Base-by-base conservation (phyloP, 2,797 vertebrate genomes). In the Rhynchotus rufescens region DNA sequence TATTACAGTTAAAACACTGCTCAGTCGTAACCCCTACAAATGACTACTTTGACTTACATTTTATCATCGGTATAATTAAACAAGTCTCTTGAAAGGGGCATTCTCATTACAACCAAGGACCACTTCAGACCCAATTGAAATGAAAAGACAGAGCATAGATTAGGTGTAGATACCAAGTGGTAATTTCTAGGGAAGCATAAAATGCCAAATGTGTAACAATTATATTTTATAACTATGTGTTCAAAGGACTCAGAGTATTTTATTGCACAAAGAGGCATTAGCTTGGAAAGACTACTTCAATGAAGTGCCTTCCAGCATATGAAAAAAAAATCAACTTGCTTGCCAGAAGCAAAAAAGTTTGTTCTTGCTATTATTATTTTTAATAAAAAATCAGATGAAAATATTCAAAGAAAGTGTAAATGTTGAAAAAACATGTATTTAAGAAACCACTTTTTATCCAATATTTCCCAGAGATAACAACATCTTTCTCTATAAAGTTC, bases 121-220 rank as follows among this genome's bases (percentile, higher is more conserved):
- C 97, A 97, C 97, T 98, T 97, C 95, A 97, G 95, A 95, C 90
- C 92, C 95, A 95, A 97, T 90, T 95, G 96, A 97, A 97, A 96
- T 92, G 87, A 95, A 96, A 96, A 97, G 96, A 90, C 92, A 96
- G 89, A 90, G 76, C 86, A 81, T 12, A 94, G 91, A 96, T 92
- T 91, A 96, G 94, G 86, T 92, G 86, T 77, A 96, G 96, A 96
- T 93, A 96, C 93, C 96, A 97, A 97, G 93, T 79, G 92, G 90
- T 80, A 96, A 97, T 96, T 98, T 97, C 95, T 61, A 96, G 95
- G 93, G 96, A 96, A 75, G 80, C 86, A 97, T 97, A 96, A 98
- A 97, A 97, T 92, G 94, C 94, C 94, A 96, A 97, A 95, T 85
- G 94, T 94, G 86, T 96, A 96, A 97, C 95, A 95, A 97, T 96